Evolutionary conservation across 2,888 invertebrate genomes (phyloP), one percentile per base, ranked within the genome.

Genomic region (Stenurella melanura): DNA sequence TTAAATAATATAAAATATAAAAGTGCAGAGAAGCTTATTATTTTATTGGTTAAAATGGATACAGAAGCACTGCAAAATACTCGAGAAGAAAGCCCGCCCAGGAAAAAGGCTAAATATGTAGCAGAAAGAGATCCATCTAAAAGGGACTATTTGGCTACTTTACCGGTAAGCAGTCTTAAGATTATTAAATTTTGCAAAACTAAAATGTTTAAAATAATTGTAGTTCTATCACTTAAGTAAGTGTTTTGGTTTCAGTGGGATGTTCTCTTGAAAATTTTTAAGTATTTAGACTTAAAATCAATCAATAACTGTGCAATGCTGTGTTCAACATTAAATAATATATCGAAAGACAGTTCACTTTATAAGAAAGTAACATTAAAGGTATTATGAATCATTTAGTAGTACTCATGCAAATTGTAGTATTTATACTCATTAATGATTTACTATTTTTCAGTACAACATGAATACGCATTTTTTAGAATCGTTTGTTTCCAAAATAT

Each of bases 381-480:
- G 83, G 86, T 86, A 78, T n/a, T n/a, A n/a, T 56, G 76, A 73
- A 71, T 57, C 19, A 18, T 18, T 18, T 64, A 38, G 18, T 17
- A 18, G 18, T 64, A 42, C 26, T 26, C 10, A 15, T 42, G 1
- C 12, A 17, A 34, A 34, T 34, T 34, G 50, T n/a, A 50, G 15
- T 30, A 4, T n/a, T 30, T 17, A 30, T 1, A 15, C 15, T 30
- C 66, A 21, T 66, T 54, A 63, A 56, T 78, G 73, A 12, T 58
- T 73, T 69, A 50, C 76, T 63, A 66, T 66, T 54, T 84, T 85
- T 80, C 74, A 85, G 85, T 83, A 84, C 80, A 83, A 83, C 54
- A 87, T 86, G 85, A 82, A 81, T 68, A 81, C 81, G 75, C 79
- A 83, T 61, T 82, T 84, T 77, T 79, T 87, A 80, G 84, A 85